Percentiles rank a stretch among this genome's conserved stretches.
phyloP scores from a whole-genome alignment of 2,113 vertebrate genomes.

The Oreamnos americanus region DNA sequence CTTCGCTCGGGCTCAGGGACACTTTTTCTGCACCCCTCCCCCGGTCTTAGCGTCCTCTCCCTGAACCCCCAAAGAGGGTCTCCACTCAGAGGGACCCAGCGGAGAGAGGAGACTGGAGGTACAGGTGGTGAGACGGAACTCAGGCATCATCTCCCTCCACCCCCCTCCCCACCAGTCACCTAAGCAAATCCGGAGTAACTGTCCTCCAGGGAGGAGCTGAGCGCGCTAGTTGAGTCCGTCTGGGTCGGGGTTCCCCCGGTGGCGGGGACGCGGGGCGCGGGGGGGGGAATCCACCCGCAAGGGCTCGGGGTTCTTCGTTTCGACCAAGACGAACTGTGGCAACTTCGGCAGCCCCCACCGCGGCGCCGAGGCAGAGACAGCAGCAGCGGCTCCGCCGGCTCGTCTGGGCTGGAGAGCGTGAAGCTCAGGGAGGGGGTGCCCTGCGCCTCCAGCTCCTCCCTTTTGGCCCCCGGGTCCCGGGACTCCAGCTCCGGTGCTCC shows the following conservation, averaged over 20 bases:
- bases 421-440: background rate
- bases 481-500: background rate
- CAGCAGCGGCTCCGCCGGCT: background rate
- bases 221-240: background rate
- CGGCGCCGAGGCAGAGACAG: background rate
- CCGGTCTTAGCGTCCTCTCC: background rate
- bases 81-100: background rate
- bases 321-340: background rate
- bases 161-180: background rate
- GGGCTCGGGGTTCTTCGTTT: background rate
- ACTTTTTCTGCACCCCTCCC: background rate
- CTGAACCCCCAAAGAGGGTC: background rate
- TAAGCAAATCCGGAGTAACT: background rate
- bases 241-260: background rate
- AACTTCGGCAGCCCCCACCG: slow-evolving; percentile 34
- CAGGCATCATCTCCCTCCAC: background rate
- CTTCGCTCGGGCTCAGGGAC: background rate
- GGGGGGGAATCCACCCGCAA: background rate
- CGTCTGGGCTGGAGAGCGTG: background rate
- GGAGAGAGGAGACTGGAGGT: background rate
- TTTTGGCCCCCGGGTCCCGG: background rate
- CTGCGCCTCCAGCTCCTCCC: background rate
- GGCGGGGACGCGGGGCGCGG: background rate
- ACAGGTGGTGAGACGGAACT: background rate
- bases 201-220: background rate